phyloP scores from a whole-genome alignment of 2,888 invertebrate genomes.

The Nebria salina region DNA sequence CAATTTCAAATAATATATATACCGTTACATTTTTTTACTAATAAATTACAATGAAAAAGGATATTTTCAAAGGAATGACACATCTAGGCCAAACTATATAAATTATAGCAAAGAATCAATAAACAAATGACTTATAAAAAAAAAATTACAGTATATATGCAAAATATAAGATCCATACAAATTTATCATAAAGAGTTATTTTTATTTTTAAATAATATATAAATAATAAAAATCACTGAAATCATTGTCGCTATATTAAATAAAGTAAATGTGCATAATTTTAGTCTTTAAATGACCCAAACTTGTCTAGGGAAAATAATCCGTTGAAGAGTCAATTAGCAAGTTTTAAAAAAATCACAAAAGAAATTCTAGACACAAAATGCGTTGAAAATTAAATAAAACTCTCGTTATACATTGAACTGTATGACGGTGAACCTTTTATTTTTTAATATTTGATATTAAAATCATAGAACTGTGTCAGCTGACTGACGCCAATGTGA shows the following conservation, averaged over 20 bases:
- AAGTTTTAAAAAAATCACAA: no score
- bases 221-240: background rate
- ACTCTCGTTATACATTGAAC: no score
- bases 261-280: no score
- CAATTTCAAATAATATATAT: background rate
- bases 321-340: no score
- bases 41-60: background rate
- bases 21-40: background rate
- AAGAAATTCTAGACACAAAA: no score
- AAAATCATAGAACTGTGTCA: background rate
- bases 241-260: no score
- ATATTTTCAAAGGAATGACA: background rate
- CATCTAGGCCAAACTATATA: background rate
- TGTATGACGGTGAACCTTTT: no score
- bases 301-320: no score
- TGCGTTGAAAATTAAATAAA: no score
- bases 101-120: background rate
- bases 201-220: background rate
- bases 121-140: no score
- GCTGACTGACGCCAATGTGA: background rate
- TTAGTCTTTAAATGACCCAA: no score
- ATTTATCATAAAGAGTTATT: background rate
- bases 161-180: background rate
- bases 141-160: background rate
- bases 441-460: no score